Evolutionary conservation across 1,140 invertebrate genomes (phyloP).

Genomic region (Drosophila equinoxialis): DNA sequence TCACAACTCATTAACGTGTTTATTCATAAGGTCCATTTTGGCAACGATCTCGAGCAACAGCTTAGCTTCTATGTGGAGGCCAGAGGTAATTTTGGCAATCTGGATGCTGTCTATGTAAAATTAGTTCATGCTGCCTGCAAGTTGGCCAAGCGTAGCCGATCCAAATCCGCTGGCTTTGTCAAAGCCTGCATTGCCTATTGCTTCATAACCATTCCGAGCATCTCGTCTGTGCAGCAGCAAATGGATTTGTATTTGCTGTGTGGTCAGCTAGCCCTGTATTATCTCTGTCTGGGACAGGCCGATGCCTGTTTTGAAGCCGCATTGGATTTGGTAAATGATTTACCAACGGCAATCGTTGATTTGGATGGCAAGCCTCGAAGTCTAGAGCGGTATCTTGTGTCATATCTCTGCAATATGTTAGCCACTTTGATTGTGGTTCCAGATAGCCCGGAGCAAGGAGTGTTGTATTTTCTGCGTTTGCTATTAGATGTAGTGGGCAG

Average conservation of each 20-base stretch:
- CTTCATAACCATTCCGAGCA: conserved; percentile 97
- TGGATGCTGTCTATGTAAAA: conserved; percentile 92
- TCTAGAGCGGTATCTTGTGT: conserved; percentile 88
- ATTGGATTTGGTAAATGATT: conserved; percentile 90
- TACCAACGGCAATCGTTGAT: conserved; percentile 89
- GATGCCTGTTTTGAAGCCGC: conserved; percentile 97
- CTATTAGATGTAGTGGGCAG: conserved; percentile 90
- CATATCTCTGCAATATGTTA: conserved; percentile 90
- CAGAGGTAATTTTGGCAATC: conserved; percentile 93
- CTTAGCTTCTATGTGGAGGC: conserved; percentile 97
- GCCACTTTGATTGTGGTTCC: conserved; percentile 94
- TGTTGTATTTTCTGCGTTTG: conserved; percentile 90
- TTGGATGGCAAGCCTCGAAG: conserved; percentile 89
- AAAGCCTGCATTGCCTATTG: conserved; percentile 97
- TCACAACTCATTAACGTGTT: conserved; percentile 92
- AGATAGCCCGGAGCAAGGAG: conserved; percentile 93
- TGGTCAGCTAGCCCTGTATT: conserved; percentile 94
- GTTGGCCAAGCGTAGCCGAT: conserved; percentile 89
- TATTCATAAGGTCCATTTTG: conserved; percentile 91
- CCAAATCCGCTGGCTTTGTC: conserved; percentile 87
- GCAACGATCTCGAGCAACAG: conserved; percentile 94
- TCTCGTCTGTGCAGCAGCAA: conserved; percentile 89
- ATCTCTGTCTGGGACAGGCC: conserved; percentile 94
- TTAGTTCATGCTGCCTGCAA: conserved; percentile 94
- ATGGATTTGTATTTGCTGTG: conserved; percentile 94